Evolutionary conservation across 1,140 invertebrate genomes (phyloP), one percentile per base, ranked within the genome.

Genomic region (Venturia canescens): DNA sequence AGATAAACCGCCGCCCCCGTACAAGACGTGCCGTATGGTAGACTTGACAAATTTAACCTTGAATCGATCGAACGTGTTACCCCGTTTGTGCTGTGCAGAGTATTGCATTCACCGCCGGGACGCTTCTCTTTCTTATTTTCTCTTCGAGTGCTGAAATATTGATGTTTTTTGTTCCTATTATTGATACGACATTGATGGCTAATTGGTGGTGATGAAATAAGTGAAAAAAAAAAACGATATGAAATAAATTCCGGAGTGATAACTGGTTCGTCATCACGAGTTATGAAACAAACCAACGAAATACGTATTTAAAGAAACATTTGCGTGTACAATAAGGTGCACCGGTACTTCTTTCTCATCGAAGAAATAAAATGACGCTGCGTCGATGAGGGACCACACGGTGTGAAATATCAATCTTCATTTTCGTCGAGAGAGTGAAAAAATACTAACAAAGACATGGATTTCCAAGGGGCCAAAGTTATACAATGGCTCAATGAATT

Each of bases 91-190:
- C 23, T 23, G 4, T 11, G 21, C 21, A 16, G 57, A 63, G 15
- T 9, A 34, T 67, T 67, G 3, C 6, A 29, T 95, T 94, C 95
- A 34, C 94, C 23, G 72, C 18, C 72, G 50, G 50, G 70, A 48
- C 44, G 21, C 95, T 95, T 94, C 21, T 75, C 74, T 88, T 92
- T 94, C 94, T 93, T 92, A 88, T 67, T 79, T 82, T 84, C 84
- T 70, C 57, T 38, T 21, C 71, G 13, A 44, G 13, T 44, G 11
- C 7, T 16, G 48, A 9, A 74, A 23, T 50, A 74, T 27, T 63
- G 27, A 21, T 3, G 29, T 31, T 26, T 60, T 60, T n/a, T 63
- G 0, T 44, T 18, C 27, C 38, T 53, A 75, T 53, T 7, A 50
- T 50, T 44, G 23, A 50, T 34, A 27, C 23, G 26, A 15, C 26